phyloP scores from a whole-genome alignment of 2,113 vertebrate species.

The Saguinus midas region DNA sequence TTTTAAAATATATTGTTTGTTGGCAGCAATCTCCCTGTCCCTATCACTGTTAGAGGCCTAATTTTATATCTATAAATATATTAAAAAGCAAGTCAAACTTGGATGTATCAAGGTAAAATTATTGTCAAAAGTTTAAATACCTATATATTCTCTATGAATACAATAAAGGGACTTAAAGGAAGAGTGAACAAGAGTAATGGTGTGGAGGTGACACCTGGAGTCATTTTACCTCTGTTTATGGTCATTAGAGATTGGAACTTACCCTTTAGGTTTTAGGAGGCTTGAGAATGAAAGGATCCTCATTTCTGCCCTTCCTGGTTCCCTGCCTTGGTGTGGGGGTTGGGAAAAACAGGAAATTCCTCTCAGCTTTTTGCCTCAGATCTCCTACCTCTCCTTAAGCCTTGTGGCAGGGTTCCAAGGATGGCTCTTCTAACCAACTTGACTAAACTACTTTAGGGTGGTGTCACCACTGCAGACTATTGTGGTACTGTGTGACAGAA shows the following conservation, averaged over 20 bases:
- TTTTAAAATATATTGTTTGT: constrained; percentile 62
- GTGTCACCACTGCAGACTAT: not conserved
- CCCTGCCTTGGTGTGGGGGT: not conserved
- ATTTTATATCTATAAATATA: constrained; percentile 85
- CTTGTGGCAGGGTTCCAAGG: not conserved
- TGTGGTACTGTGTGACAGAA: not conserved
- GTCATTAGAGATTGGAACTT: not conserved
- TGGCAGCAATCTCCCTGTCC: constrained; percentile 67
- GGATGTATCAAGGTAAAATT: constrained; percentile 83
- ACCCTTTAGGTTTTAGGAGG: not conserved
- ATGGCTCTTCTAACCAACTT: not conserved
- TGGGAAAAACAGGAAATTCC: constrained; percentile 24
- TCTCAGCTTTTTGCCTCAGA: constrained; percentile 16
- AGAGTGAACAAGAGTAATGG: constrained; percentile 36
- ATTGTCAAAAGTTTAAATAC: constrained; percentile 83
- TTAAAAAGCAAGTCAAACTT: constrained; percentile 82
- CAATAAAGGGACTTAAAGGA: constrained; percentile 79
- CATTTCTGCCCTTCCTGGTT: not conserved
- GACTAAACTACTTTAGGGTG: constrained; percentile 11
- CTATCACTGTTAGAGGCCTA: constrained; percentile 83
- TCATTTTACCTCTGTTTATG: not conserved
- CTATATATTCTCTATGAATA: constrained; percentile 82
- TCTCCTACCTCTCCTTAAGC: constrained; percentile 22
- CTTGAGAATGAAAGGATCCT: not conserved
- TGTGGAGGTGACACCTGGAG: not conserved